A percentile compares a stretch with the other conserved stretches of the same genome.
These are phyloP conservation scores for Acrobasis consociella DNA, from an alignment of 2,888 invertebrate genomes.

Conservation along the genomic window DNA sequence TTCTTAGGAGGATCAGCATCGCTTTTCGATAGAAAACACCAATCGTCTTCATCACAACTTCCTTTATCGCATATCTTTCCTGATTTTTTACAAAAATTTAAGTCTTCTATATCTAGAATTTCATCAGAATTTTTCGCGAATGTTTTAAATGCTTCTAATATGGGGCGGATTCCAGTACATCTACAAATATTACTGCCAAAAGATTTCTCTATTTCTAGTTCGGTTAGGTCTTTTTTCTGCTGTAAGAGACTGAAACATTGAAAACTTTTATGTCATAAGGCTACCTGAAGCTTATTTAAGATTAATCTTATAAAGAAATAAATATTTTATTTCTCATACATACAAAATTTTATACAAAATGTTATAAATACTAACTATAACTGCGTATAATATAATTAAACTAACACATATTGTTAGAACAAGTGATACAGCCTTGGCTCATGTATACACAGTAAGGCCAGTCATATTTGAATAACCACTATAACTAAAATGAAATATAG, in stretches of 20 bases:
- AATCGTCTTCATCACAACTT: constrained; percentile 38
- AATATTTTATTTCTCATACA: too few relatives aligned
- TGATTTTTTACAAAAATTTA: constrained; percentile 28
- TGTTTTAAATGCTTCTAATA: constrained; percentile 88
- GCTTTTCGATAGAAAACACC: constrained; percentile 42
- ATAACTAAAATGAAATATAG: too few relatives aligned
- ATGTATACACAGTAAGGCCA: too few relatives aligned
- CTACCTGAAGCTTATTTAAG: too few relatives aligned
- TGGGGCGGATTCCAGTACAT: constrained; percentile 90
- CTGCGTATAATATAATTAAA: neutral
- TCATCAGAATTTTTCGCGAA: constrained; percentile 70
- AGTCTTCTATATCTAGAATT: constrained; percentile 73
- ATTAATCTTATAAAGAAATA: too few relatives aligned
- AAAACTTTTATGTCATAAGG: too few relatives aligned
- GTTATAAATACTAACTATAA: too few relatives aligned
- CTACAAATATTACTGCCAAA: constrained; percentile 89
- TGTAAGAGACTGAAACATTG: constrained; percentile 47
- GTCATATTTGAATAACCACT: too few relatives aligned
- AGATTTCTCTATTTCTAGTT: constrained; percentile 86
- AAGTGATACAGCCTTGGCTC: too few relatives aligned
- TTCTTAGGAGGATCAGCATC: constrained; percentile 25
- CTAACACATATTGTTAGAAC: neutral
- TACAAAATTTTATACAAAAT: too few relatives aligned
- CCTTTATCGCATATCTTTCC: constrained; percentile 15
- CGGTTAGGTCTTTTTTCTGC: constrained; percentile 65